Evolutionary conservation across 2,797 vertebrate species (phyloP), one percentile per base, ranked within the genome.

Genomic region (Protosalanx chinensis): DNA sequence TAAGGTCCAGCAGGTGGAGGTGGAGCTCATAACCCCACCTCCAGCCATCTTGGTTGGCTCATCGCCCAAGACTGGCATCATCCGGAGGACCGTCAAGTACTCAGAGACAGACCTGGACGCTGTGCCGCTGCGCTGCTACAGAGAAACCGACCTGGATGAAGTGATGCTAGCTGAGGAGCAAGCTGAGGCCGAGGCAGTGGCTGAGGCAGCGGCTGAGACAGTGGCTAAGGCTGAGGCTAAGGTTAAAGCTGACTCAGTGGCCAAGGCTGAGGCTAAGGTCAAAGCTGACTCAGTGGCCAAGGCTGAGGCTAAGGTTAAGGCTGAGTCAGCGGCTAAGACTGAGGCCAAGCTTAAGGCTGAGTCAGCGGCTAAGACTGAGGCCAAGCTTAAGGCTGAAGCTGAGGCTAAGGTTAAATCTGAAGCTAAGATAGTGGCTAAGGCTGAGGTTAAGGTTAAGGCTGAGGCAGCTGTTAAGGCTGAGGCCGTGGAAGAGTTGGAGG

Each of bases 91-190:
- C 0, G 81, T 96, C 66, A 95, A 95, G 67, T 98, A 97, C 88
- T 98, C 96, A 0, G 97, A 98, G 89, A 98, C 97, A 0, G 96
- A 98, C 70, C 86, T 98, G 90, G 97, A 98, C 83, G 92, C 94
- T 0, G 95, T 98, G 68, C 96, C 97, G 0, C 89, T 96, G 84
- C 92, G 96, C 78, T 96, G 95, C 90, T 98, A 98, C 88, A 88
- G 92, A 0, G 96, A 97, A 86, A 97, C 96, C 1, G 92, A 98
- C 87, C 95, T 97, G 2, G 96, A 97, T 1, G 95, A 97, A 84
- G 95, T 96, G 85, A 87, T 94, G 72, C 59, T 61, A 73, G 20
- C 29, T 13, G 76, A 77, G 60, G 62, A 68, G 23, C 71, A 72
- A n/a, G 77, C 81, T 49, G 73, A 76, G 64, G 46, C 37, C 2